A percentile compares a stretch with the other conserved stretches of the same genome.
These are phyloP conservation scores for Helicolenus hilgendorfi DNA, from an alignment of 2,797 vertebrate species.

Conservation along the genomic window DNA sequence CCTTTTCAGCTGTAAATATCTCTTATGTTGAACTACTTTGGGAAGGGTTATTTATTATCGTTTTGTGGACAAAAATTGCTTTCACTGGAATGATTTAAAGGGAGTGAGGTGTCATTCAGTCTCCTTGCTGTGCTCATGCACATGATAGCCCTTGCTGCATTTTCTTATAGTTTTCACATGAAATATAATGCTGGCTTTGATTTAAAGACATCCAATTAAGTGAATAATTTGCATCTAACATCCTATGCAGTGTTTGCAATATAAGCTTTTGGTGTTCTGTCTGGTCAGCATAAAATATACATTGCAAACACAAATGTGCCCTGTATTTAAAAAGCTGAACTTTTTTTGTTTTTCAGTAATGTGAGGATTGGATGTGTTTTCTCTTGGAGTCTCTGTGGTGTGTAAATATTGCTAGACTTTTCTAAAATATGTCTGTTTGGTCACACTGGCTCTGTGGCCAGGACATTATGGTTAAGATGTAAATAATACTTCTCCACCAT, in stretches of 20 bases:
- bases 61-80: conserved; percentile 67
- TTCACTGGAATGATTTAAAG: conserved; percentile 70
- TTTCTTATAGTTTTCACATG: not conserved
- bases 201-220: conserved; percentile 3
- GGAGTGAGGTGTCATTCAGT: not conserved
- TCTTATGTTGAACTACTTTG: conserved; percentile 56
- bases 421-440: conserved; percentile 81
- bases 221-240: not conserved
- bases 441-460: conserved; percentile 93
- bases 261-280: conserved; percentile 9
- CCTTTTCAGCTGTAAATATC: conserved; percentile 70
- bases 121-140: not conserved
- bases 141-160: not conserved
- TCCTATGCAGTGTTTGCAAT: not conserved
- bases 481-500: conserved; percentile 91
- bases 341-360: conserved; percentile 34
- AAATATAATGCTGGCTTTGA: conserved; percentile 1
- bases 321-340: conserved; percentile 28
- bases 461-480: conserved; percentile 92
- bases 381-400: conserved; percentile 54
- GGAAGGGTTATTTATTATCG: conserved; percentile 82
- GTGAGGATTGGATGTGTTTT: conserved; percentile 18
- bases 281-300: conserved; percentile 2
- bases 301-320: conserved; percentile 9
- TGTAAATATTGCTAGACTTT: conserved; percentile 85